phyloP scores from a whole-genome alignment of 1,140 invertebrate species.

The Leptinotarsa lineolata region DNA sequence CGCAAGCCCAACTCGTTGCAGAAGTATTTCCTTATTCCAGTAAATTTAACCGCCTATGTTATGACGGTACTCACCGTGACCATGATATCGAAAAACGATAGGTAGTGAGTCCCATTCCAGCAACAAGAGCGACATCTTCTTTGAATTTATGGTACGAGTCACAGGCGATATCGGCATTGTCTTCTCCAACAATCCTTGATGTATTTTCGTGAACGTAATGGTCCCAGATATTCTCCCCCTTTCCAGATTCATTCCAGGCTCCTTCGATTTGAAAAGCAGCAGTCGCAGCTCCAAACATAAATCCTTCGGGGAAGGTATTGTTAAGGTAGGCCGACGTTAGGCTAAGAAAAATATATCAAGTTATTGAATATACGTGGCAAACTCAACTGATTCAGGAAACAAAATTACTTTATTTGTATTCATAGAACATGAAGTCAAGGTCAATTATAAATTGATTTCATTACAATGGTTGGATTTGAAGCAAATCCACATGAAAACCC shows the following conservation, averaged over 20 bases:
- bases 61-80: background rate
- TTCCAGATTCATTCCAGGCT: slow-evolving; percentile 52
- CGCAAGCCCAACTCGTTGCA: no score
- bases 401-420: no score
- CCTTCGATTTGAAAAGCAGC: slow-evolving; percentile 56
- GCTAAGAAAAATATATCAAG: background rate
- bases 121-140: slow-evolving; percentile 17
- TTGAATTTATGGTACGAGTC: slow-evolving; percentile 18
- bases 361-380: no score
- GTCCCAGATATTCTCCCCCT: slow-evolving; percentile 63
- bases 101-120: background rate
- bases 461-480: no score
- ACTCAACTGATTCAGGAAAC: no score
- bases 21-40: no score
- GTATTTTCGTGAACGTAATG: background rate
- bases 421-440: no score
- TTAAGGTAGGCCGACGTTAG: background rate
- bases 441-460: no score
- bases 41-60: background rate
- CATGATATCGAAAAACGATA: slow-evolving; percentile 23
- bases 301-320: slow-evolving; percentile 40
- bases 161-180: background rate
- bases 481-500: no score
- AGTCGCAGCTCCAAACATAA: slow-evolving; percentile 45
- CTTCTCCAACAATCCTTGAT: slow-evolving; percentile 32